Percentiles rank a stretch among this genome's conserved stretches.
phyloP scores from a whole-genome alignment of 2,888 invertebrate species.

The Eurois occulta region DNA sequence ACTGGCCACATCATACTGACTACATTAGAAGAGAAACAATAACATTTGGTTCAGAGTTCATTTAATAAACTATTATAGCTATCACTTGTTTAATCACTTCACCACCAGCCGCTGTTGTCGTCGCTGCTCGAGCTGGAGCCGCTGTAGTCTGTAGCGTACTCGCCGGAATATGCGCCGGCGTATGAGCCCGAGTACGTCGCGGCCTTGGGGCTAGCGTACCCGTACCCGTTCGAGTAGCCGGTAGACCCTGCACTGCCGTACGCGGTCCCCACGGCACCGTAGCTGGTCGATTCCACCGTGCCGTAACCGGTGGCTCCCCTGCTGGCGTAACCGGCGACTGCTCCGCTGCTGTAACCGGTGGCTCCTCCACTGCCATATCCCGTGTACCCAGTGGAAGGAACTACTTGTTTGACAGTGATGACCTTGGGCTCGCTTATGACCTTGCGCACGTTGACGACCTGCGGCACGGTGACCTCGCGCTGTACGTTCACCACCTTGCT shows the following conservation, averaged over 20 bases:
- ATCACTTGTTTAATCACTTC: constrained; percentile 21
- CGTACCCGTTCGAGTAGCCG: constrained; percentile 25
- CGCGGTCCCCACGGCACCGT: not conserved
- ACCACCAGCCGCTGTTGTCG: constrained; percentile 38
- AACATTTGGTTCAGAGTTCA: constrained; percentile 1
- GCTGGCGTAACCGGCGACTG: constrained; percentile 23
- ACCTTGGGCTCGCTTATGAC: constrained; percentile 62
- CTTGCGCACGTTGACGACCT: constrained; percentile 63
- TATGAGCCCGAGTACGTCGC: constrained; percentile 24
- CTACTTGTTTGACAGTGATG: constrained; percentile 58
- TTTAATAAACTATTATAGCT: not conserved
- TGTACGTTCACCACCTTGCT: constrained; percentile 65
- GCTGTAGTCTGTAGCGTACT: constrained; percentile 20
- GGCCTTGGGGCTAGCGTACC: constrained; percentile 5
- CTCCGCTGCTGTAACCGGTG: constrained; percentile 39
- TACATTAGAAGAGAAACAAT: constrained; percentile 1
- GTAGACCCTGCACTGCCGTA: constrained; percentile 19
- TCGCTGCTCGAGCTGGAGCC: not conserved
- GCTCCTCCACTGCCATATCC: constrained; percentile 46
- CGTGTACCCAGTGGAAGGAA: constrained; percentile 53
- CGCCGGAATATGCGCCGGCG: constrained; percentile 33
- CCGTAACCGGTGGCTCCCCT: not conserved
- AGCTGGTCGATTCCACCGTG: constrained; percentile 1
- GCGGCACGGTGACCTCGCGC: constrained; percentile 63
- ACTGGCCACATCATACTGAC: not conserved